Percentiles rank a stretch among this genome's conserved stretches.
Conservation (phyloP, 2,888 invertebrate genomes). For the Sisyra nigra region DNA sequence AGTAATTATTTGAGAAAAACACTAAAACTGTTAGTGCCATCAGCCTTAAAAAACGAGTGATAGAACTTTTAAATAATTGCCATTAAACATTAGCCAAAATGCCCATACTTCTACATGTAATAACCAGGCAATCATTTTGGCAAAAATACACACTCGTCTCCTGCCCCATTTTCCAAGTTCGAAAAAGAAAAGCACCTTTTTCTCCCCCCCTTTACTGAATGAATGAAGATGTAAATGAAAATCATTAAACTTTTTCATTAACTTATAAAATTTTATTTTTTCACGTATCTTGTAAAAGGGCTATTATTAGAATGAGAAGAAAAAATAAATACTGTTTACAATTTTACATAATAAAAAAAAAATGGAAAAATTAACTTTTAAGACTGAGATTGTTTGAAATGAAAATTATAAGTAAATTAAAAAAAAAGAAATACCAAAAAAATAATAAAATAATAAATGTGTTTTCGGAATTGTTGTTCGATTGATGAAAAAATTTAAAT, state of each 20-base stretch:
- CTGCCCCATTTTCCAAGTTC: no score
- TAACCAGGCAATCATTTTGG: no score
- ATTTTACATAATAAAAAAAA: conserved; percentile 3
- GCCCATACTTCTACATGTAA: no score
- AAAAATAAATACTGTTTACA: conserved; percentile 7
- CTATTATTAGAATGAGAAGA: no score
- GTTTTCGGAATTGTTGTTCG: conserved; percentile 10
- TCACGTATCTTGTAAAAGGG: no score
- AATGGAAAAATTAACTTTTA: conserved; percentile 7
- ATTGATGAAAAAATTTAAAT: conserved; percentile 7
- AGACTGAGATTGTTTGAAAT: conserved; percentile 9
- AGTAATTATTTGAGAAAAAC: no score
- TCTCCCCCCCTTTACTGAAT: not conserved
- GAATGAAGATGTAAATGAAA: not conserved
- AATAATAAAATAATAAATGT: conserved; percentile 6
- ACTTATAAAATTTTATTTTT: no score
- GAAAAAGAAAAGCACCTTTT: no score
- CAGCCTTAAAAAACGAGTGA: conserved; percentile 4
- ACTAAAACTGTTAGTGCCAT: conserved; percentile 8
- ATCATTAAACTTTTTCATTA: no score
- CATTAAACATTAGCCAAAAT: no score
- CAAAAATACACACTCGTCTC: no score
- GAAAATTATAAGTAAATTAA: not conserved
- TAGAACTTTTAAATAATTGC: no score
- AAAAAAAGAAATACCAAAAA: conserved; percentile 7